Conservation (phyloP, 2,113 vertebrate species). For the Crypturellus undulatus region DNA sequence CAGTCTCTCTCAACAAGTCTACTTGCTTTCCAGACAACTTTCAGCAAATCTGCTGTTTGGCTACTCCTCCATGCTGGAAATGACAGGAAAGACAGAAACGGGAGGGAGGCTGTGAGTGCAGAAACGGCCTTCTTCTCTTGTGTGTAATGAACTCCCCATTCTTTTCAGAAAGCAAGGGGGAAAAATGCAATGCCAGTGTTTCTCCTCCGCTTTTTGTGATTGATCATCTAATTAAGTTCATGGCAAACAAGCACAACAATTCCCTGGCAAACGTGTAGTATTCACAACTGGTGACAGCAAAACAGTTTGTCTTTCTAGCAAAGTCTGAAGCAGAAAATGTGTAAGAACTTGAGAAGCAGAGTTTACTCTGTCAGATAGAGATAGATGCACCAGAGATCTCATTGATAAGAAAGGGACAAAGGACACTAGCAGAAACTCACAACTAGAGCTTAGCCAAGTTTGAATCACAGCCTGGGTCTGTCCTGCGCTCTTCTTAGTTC, state of each 20-base stretch:
- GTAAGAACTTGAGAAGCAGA: neutral
- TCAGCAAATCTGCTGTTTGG: neutral
- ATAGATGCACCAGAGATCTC: neutral
- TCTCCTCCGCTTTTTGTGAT: neutral
- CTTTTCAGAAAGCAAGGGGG: neutral
- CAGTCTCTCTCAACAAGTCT: neutral
- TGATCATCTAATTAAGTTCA: slow-evolving; percentile 5
- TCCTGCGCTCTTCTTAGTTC: neutral
- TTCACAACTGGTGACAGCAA: neutral
- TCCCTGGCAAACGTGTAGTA: neutral
- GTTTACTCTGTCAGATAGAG: neutral
- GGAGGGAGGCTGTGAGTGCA: neutral
- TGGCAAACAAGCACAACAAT: neutral
- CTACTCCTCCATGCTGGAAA: neutral
- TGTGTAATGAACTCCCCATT: fast-evolving
- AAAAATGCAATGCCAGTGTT: neutral
- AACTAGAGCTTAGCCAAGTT: neutral
- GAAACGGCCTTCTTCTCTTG: neutral
- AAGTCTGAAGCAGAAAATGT: neutral
- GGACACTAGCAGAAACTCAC: neutral
- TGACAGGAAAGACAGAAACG: fast-evolving
- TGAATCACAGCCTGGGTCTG: neutral
- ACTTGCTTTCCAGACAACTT: neutral
- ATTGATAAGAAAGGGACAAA: neutral
- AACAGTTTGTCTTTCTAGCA: neutral